These are phyloP conservation scores for Thereva unica DNA, from an alignment of 2,888 invertebrate genomes.

Conservation along the genomic window DNA sequence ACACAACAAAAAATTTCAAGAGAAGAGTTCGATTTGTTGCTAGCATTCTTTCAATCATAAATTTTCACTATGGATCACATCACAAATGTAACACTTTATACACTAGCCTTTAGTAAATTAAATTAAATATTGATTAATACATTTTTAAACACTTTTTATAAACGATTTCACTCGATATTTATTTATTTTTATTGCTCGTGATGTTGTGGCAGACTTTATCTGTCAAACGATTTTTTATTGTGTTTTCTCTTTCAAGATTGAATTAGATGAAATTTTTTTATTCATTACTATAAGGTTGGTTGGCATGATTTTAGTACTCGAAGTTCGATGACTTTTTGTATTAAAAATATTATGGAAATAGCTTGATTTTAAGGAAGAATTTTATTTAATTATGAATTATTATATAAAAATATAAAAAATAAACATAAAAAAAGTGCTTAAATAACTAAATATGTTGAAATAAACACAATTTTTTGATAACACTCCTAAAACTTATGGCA, in stretches of 20 bases:
- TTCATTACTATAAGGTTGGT: slow-evolving; percentile 33
- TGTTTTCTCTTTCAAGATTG: slow-evolving; percentile 33
- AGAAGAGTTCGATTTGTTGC: slow-evolving; percentile 12
- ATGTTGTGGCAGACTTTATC: slow-evolving; percentile 50
- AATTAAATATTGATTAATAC: slow-evolving; percentile 37
- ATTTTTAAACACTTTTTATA: slow-evolving; percentile 27
- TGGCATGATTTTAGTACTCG: slow-evolving; percentile 25
- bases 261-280: slow-evolving; percentile 35
- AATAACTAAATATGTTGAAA: no score
- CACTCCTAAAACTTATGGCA: no score
- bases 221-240: slow-evolving; percentile 29
- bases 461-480: no score
- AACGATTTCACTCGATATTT: slow-evolving; percentile 32
- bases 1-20: slow-evolving; percentile 32
- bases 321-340: no score
- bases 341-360: no score
- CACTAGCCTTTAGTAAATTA: slow-evolving; percentile 40
- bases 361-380: no score
- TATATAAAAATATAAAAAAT: no score
- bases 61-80: slow-evolving; percentile 33
- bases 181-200: slow-evolving; percentile 44
- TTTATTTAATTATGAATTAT: no score
- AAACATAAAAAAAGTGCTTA: no score
- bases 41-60: slow-evolving; percentile 34
- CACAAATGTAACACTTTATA: slow-evolving; percentile 36